phyloP scores from a whole-genome alignment of 2,888 invertebrate species.

The Eilema griseolum region DNA sequence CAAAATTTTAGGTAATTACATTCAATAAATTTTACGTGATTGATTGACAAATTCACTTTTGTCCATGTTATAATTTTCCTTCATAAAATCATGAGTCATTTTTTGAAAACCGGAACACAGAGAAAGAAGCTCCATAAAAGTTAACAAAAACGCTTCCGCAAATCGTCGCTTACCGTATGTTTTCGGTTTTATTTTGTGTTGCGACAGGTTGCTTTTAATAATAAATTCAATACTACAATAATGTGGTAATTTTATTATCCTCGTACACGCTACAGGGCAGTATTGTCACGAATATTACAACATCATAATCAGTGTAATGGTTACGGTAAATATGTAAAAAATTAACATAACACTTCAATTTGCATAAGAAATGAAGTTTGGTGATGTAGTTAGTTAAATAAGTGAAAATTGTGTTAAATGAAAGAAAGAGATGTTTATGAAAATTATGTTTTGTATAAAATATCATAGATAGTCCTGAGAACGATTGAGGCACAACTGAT shows the following conservation, averaged over 20 bases:
- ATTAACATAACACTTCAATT: slow-evolving; percentile 48
- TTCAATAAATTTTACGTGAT: neutral
- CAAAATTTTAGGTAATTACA: neutral
- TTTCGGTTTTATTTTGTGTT: slow-evolving; percentile 21
- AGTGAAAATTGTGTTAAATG: slow-evolving; percentile 9
- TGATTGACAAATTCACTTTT: neutral
- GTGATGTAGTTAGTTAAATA: slow-evolving; percentile 22
- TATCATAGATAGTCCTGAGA: neutral
- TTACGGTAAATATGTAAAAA: slow-evolving; percentile 45
- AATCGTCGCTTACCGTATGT: neutral
- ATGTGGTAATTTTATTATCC: slow-evolving; percentile 45
- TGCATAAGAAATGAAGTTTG: slow-evolving; percentile 41
- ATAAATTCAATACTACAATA: slow-evolving; percentile 48
- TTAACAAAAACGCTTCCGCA: neutral
- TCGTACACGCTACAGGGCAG: slow-evolving; percentile 39
- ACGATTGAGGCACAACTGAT: neutral
- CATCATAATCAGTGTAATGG: slow-evolving; percentile 53
- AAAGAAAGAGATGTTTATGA: neutral
- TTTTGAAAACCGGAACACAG: neutral
- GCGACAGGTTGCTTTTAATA: slow-evolving; percentile 40
- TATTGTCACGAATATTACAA: slow-evolving; percentile 46
- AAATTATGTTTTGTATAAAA: neutral
- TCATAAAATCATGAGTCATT: neutral
- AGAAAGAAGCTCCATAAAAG: neutral
- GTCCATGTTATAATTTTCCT: neutral